These are phyloP conservation scores for Campylomormyrus numenius DNA, from an alignment of 2,113 vertebrate genomes.

Conservation along the genomic window DNA sequence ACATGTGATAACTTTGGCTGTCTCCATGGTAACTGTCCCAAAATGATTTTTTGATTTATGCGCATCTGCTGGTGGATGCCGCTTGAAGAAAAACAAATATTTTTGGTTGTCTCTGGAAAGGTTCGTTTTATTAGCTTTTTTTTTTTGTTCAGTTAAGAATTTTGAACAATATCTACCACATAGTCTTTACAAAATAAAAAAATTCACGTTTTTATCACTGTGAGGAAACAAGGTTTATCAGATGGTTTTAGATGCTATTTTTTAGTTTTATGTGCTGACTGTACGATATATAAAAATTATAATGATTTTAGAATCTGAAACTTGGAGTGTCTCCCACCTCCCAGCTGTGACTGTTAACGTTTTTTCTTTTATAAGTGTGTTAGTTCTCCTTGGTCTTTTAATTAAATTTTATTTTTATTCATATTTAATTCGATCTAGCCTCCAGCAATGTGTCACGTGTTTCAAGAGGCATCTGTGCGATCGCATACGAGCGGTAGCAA, in stretches of 20 bases:
- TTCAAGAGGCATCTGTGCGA: neutral
- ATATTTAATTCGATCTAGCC: neutral
- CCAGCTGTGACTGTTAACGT: neutral
- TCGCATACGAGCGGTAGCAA: neutral
- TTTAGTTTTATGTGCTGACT: neutral
- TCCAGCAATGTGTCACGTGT: neutral
- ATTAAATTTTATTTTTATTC: neutral
- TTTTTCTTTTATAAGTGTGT: neutral
- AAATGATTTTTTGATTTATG: slow-evolving; percentile 2
- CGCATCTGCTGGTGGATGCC: neutral
- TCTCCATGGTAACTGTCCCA: slow-evolving; percentile 13
- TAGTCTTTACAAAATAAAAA: neutral
- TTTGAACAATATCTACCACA: neutral
- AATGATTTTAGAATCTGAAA: neutral
- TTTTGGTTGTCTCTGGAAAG: neutral
- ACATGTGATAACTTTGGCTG: slow-evolving; percentile 7
- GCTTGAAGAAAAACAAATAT: neutral
- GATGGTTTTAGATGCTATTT: neutral
- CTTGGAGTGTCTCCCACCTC: neutral
- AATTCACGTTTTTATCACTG: neutral
- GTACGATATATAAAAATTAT: neutral
- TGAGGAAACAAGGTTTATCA: neutral
- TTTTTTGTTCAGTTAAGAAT: neutral
- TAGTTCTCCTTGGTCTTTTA: neutral
- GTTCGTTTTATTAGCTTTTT: neutral